Evolutionary conservation across 2,888 invertebrate genomes (phyloP).

Genomic region (Malthinus seriepunctatus): DNA sequence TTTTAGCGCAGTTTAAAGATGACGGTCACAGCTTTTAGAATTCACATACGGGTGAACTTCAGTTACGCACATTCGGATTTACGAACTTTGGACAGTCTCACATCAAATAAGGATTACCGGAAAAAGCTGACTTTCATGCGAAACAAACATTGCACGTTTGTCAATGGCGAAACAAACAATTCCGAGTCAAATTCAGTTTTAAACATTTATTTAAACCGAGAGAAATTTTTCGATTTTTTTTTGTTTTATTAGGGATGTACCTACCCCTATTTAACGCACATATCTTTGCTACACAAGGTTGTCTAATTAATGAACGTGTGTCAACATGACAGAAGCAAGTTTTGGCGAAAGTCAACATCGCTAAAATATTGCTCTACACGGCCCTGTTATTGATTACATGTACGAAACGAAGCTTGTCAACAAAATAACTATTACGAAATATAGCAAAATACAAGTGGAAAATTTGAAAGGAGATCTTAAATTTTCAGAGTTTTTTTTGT

Average conservation of each 20-base stretch:
- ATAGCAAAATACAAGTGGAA: constrained; percentile 2
- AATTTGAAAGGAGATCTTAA: background rate
- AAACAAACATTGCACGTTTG: constrained; percentile 18
- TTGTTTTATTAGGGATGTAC: no score
- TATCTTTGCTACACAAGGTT: constrained; percentile 24
- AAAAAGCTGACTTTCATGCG: constrained; percentile 23
- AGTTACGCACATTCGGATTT: constrained; percentile 28
- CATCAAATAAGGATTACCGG: constrained; percentile 28
- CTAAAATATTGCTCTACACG: constrained; percentile 30
- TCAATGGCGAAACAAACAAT: constrained; percentile 17
- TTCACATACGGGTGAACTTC: constrained; percentile 27
- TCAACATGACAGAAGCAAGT: constrained; percentile 35
- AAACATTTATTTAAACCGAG: background rate
- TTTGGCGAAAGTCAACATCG: constrained; percentile 32
- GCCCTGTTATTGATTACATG: constrained; percentile 28
- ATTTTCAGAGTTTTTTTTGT: constrained; percentile 1
- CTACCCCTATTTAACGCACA: constrained; percentile 21
- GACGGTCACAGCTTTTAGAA: constrained; percentile 27
- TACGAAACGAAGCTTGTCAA: constrained; percentile 24
- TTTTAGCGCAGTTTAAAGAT: constrained; percentile 8
- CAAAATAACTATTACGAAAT: constrained; percentile 18
- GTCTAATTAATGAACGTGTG: constrained; percentile 37
- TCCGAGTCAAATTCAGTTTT: constrained; percentile 1
- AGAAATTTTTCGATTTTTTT: background rate
- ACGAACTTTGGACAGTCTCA: constrained; percentile 24